Percentiles rank a stretch among this genome's conserved stretches.
Conservation (phyloP, 1,140 invertebrate genomes). For the Diuraphis noxia region DNA sequence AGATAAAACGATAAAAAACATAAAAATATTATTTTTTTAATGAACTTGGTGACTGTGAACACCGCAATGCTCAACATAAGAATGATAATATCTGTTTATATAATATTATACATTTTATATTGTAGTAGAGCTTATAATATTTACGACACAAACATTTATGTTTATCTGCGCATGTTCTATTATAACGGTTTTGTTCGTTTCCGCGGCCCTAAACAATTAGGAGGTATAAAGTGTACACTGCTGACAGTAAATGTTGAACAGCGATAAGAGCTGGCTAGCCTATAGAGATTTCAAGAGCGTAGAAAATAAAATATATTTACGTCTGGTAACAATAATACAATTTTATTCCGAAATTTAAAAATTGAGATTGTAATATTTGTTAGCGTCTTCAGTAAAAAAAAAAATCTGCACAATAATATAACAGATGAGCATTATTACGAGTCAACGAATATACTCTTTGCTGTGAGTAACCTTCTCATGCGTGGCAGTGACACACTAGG, state of each 20-base stretch:
- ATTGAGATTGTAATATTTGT: not conserved
- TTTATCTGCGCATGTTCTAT: not conserved
- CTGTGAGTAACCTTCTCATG: not conserved
- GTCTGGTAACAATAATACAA: not conserved
- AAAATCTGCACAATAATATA: not conserved
- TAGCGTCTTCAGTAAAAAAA: not conserved
- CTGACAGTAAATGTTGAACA: not conserved
- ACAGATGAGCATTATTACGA: not conserved
- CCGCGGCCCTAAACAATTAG: not conserved
- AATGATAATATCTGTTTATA: not conserved
- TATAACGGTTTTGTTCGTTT: not conserved
- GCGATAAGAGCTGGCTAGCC: not conserved
- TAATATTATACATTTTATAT: not conserved
- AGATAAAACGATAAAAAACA: not conserved
- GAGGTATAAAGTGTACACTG: no score
- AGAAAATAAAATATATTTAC: not conserved
- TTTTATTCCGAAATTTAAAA: not conserved
- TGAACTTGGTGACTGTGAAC: not conserved
- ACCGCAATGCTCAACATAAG: not conserved
- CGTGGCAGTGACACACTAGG: not conserved
- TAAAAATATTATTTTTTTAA: not conserved
- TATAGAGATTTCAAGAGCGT: not conserved
- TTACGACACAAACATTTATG: not conserved
- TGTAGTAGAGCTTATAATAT: not conserved
- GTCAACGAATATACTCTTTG: not conserved